A percentile compares a stretch with the other conserved stretches of the same genome.
phyloP scores from a whole-genome alignment of 1,140 invertebrate species.

The Thaumatotibia leucotreta region DNA sequence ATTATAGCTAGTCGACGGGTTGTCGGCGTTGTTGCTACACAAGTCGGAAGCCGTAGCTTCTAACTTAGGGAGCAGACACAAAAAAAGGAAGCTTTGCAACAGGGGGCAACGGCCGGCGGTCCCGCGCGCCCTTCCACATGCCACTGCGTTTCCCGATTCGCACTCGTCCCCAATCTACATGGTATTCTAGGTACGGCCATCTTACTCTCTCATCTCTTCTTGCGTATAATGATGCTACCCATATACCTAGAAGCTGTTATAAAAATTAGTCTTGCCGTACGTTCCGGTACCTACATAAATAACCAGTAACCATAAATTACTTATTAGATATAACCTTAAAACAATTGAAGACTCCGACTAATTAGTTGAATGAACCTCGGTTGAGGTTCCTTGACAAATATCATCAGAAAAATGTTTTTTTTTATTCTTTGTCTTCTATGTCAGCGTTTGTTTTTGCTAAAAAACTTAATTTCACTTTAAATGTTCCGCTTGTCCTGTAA shows the following conservation, averaged over 20 bases:
- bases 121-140: slow-evolving; percentile 34
- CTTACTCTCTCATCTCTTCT: neutral
- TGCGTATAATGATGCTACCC: neutral
- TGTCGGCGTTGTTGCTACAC: neutral
- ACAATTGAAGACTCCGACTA: too few species aligned
- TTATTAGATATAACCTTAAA: too few species aligned
- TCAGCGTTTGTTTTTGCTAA: too few species aligned
- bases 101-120: slow-evolving; percentile 48
- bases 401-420: too few species aligned
- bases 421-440: too few species aligned
- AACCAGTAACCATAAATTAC: too few species aligned
- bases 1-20: neutral
- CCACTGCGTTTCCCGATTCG: slow-evolving; percentile 15
- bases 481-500: too few species aligned
- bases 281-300: neutral
- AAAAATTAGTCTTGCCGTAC: neutral
- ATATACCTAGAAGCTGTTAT: neutral
- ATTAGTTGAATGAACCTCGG: too few species aligned
- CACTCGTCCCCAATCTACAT: slow-evolving; percentile 3
- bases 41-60: neutral
- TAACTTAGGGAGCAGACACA: slow-evolving; percentile 14
- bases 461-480: too few species aligned
- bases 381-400: too few species aligned
- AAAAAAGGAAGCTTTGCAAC: slow-evolving; percentile 21
- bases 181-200: neutral